Base-by-base conservation (phyloP, 2,888 invertebrate species). In the Caradrina kadenii region DNA sequence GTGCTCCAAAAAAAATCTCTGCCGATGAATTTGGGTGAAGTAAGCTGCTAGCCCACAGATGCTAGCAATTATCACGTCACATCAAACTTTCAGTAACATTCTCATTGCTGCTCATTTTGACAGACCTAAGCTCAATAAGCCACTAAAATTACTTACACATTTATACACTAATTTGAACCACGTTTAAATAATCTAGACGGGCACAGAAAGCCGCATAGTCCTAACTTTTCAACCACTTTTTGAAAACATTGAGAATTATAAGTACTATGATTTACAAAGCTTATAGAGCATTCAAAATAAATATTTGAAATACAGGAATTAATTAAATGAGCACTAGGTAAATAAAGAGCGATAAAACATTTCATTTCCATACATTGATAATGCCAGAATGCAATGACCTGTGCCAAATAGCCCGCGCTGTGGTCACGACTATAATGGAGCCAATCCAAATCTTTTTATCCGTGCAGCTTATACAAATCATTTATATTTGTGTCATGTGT, bases 341-440 rank as follows among this genome's bases (percentile, higher is more conserved):
- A 79, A 81, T 73, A 78, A 53, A 76, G 60, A 62, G 75, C 71
- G 76, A 82, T 79, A 76, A 76, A 74, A 80, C 75, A 86, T 86
- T 87, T 84, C 79, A 85, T 85, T 84, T 84, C 80, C 85, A 84
- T 86, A 85, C 79, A 86, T 89, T 88, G 86, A 88, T 88, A 88
- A 88, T 88, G 87, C 82, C 80, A 75, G 87, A 77, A 87, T 78
- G 85, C 88, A 87, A 87, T 90, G 86, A 85, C 87, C 87, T 86
- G 91, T 87, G 91, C 90, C 90, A 90, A 91, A 91, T 90, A 87
- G 91, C 90, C 87, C 85, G 84, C 84, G 88, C 82, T 93, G 93
- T 87, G 93, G 93, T 93, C 83, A 82, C 80, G 85, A 89, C 86
- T 91, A 92, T 92, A 93, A 93, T 93, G 93, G 93, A 93, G 88